Base-by-base conservation (phyloP, 1,140 invertebrate species). In the Microplitis demolitor region DNA sequence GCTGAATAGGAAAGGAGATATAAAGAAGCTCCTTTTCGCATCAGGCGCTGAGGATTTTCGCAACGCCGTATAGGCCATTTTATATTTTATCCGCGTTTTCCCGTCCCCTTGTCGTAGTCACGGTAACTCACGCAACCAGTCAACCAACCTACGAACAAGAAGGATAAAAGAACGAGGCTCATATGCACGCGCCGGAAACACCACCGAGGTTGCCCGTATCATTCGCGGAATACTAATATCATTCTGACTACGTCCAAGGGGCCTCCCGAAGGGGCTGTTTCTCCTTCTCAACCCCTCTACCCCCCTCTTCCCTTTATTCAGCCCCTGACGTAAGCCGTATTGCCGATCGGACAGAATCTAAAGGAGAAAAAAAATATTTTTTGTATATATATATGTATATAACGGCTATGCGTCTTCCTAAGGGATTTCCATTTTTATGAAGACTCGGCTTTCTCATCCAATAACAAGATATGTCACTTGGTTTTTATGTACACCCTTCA, bases 341-440 rank as follows among this genome's bases (percentile, higher is more conserved):
- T 74, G 73, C 50, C 70, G 69, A 74, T 74, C 69, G 69, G 45
- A 61, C 71, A 60, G 63, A 71, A 71, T 74, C 63, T 69, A 31
- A 63, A 24, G 24, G 24, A 24, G 24, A 24, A 2, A 24, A 24
- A 24, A 24, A 24, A 24, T 24, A 24, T 24, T 0, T 24, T 24
- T 24, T 24, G 69, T 71, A 66, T 56, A 72, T 39, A 53, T 53
- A 34, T 14, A 56, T 16, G 16, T 16, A 56, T 6, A 56, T 5
- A 66, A 63, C 53, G 66, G 39, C 54, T 45, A 74, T 74, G 73
- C 73, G 69, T 74, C 73, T 74, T 74, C 69, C 61, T 45, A 34
- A 6, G 37, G 67, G 66, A 74, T 74, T 74, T 74, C 69, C 73
- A 74, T 74, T 74, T 74, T 74, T 71, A 71, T 74, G 71, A 74